These are phyloP conservation scores for Parelbella ahira DNA, from an alignment of 2,888 invertebrate species.

Conservation along the genomic window DNA sequence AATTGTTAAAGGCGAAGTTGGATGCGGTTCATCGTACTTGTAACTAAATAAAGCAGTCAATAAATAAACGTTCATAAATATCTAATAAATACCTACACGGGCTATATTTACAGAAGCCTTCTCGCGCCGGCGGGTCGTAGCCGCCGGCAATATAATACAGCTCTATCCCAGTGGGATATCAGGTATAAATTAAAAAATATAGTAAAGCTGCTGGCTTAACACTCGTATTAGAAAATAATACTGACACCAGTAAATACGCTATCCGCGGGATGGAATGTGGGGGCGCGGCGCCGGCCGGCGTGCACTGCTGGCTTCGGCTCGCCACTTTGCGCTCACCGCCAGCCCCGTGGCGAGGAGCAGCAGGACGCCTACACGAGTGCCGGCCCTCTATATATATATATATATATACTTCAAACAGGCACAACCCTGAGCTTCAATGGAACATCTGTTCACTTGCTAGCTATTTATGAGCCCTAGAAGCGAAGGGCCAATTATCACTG, in stretches of 20 bases:
- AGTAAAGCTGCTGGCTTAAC: constrained; percentile 78
- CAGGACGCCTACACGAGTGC: constrained; percentile 34
- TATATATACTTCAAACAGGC: no score
- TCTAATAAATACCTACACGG: constrained; percentile 81
- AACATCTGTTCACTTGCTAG: background rate
- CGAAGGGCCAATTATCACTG: background rate
- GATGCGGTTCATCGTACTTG: constrained; percentile 62
- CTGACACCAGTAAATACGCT: constrained; percentile 77
- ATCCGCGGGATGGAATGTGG: constrained; percentile 74
- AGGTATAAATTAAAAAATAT: constrained; percentile 76
- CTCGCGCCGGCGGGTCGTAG: constrained; percentile 68
- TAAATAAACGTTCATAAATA: constrained; percentile 82
- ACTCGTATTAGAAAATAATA: constrained; percentile 78
- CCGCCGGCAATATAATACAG: constrained; percentile 79
- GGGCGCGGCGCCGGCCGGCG: constrained; percentile 50
- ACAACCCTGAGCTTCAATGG: constrained; percentile 3
- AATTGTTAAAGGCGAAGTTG: constrained; percentile 60
- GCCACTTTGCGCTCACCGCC: constrained; percentile 37
- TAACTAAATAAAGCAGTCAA: constrained; percentile 80
- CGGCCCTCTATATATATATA: constrained; percentile 29
- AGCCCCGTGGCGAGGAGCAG: constrained; percentile 37
- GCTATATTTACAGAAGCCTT: constrained; percentile 80
- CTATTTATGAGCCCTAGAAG: background rate
- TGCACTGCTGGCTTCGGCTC: constrained; percentile 62
- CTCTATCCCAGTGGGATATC: constrained; percentile 74